Evolutionary conservation across 2,888 invertebrate genomes (phyloP).

Genomic region (Tenthredo distinguenda): DNA sequence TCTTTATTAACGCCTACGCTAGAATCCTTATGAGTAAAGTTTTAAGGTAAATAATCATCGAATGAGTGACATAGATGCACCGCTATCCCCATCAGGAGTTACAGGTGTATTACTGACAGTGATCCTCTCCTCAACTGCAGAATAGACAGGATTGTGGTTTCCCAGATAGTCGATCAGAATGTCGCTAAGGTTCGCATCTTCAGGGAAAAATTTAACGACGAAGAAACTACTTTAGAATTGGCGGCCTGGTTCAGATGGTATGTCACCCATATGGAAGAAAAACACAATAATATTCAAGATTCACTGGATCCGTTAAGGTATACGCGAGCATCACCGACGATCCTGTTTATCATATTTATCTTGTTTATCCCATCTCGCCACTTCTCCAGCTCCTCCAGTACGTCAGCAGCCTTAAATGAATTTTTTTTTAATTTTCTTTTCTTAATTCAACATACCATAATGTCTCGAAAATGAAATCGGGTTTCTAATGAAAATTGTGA

Average conservation of each 20-base stretch:
- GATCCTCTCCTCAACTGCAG: conserved; percentile 84
- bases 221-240: conserved; percentile 84
- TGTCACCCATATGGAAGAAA: conserved; percentile 79
- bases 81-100: background rate
- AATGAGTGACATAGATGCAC: background rate
- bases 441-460: background rate
- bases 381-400: conserved; percentile 82
- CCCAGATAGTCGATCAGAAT: conserved; percentile 81
- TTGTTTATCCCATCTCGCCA: conserved; percentile 82
- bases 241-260: conserved; percentile 84
- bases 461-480: background rate
- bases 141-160: conserved; percentile 82
- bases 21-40: background rate
- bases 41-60: background rate
- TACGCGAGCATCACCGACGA: conserved; percentile 86
- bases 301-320: conserved; percentile 83
- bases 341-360: conserved; percentile 77
- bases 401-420: conserved; percentile 80
- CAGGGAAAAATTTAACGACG: conserved; percentile 32
- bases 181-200: conserved; percentile 69
- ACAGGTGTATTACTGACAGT: conserved; percentile 57
- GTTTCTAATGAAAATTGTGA: background rate
- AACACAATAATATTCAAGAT: conserved; percentile 80
- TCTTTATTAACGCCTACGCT: background rate
- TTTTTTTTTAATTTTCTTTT: background rate